Conservation (phyloP, 2,888 invertebrate genomes). For the Macaria liturata region DNA sequence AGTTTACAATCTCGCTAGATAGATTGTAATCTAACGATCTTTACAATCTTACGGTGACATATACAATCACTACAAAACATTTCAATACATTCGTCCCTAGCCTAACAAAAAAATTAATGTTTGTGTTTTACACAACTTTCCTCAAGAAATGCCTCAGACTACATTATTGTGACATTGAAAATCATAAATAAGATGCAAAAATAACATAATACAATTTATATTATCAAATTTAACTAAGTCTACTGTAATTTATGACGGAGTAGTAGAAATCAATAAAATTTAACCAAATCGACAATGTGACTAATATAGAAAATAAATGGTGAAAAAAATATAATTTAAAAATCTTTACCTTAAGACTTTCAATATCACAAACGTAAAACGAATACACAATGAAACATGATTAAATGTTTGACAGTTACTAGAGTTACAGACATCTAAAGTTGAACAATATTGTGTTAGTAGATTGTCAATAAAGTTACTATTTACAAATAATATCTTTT, state of each 20-base stretch:
- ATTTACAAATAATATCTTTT: conserved; percentile 14
- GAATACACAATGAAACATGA: background rate
- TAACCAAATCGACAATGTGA: background rate
- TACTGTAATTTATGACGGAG: no score
- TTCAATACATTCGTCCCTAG: conserved; percentile 16
- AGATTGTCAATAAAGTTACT: conserved; percentile 10
- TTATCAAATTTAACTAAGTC: no score
- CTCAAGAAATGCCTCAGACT: conserved; percentile 39
- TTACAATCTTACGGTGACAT: no score
- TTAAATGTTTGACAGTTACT: background rate
- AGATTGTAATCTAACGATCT: no score
- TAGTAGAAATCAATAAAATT: no score
- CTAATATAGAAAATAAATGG: background rate
- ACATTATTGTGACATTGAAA: conserved; percentile 1
- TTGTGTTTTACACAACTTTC: conserved; percentile 44
- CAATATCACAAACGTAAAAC: conserved; percentile 1
- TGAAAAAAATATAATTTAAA: background rate
- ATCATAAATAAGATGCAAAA: no score
- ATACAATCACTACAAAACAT: conserved; percentile 7
- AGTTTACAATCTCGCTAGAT: no score
- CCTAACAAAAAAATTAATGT: conserved; percentile 14
- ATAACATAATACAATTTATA: no score
- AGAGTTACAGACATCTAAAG: conserved; percentile 5
- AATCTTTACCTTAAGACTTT: background rate
- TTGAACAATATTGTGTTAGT: conserved; percentile 4